Conservation (phyloP, 2,888 invertebrate species). For the Allolobophora icterica region DNA sequence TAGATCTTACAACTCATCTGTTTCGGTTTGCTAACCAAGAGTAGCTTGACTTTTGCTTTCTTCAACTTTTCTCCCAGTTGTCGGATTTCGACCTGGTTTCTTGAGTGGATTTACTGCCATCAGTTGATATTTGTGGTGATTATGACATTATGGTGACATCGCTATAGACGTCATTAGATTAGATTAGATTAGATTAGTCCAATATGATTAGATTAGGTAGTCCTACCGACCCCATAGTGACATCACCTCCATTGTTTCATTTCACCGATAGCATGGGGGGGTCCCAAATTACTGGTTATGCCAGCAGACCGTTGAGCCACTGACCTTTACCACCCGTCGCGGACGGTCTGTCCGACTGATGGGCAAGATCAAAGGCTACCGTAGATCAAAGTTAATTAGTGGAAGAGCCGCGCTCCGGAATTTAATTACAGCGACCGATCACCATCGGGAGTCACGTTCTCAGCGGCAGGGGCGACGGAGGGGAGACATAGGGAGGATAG, state of each 20-base stretch:
- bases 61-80: too few relatives aligned
- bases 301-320: not conserved
- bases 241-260: not conserved
- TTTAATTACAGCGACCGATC: not conserved
- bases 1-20: too few relatives aligned
- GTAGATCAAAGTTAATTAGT: conserved; percentile 17
- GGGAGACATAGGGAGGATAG: too few relatives aligned
- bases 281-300: not conserved
- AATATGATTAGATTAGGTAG: not conserved
- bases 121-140: too few relatives aligned
- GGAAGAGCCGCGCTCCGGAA: not conserved
- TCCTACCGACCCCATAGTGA: not conserved
- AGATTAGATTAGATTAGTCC: too few relatives aligned
- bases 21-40: too few relatives aligned
- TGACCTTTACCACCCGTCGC: not conserved
- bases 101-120: too few relatives aligned
- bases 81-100: too few relatives aligned
- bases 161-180: too few relatives aligned
- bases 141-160: too few relatives aligned
- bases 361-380: conserved; percentile 2
- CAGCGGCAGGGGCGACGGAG: not conserved
- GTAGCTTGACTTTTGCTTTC: too few relatives aligned
- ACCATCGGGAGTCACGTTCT: not conserved
- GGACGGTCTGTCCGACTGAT: not conserved
- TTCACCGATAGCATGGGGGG: not conserved